Base-by-base conservation (phyloP, 2,888 invertebrate genomes). In the Brachynemurus nebulosus region DNA sequence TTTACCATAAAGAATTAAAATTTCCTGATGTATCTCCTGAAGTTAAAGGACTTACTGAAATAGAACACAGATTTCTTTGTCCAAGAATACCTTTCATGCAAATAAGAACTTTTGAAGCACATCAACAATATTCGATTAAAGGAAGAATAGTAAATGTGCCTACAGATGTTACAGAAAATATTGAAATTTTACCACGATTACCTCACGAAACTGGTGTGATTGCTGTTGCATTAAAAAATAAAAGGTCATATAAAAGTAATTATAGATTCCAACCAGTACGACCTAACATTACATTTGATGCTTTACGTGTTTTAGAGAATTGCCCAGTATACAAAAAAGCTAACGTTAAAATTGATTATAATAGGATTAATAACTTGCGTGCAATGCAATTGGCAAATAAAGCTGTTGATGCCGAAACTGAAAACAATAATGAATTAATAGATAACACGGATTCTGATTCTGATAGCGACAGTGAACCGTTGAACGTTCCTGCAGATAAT, bases 11-110 rank as follows among this genome's bases (percentile, higher is more conserved):
- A n/a, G 35, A 3, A 35, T 14, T 8, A 4, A 11, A 4, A 3
- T 35, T 35, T 35, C 35, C 35, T 14, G 17, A 16, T 12, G 14
- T 35, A 9, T 8, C 11, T 35, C 14, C 14, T 16, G 35, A 11
- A 35, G 12, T 35, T 2, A 35, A 14, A n/a, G 12, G 3, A 9
- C 17, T 35, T 16, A 12, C 5, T 4, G 14, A 14, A 9, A 9
- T 35, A 35, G 7, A 35, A 17, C 3, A 30, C 2, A 35, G 35
- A 35, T 35, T 35, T 35, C 16, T 35, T 11, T 11, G 11, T 12
- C 35, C 35, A n/a, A 8, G 35, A n/a, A 35, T 35, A 35, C 35
- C 35, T 8, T 35, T 35, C 5, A 35, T 35, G 34, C 34, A 34
- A 14, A 34, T 34, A 35, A 8, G 3, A 3, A 9, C 14, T 16